Evolutionary conservation across 1,140 invertebrate genomes (phyloP).

Genomic region (Gonioctena quinquepunctata): DNA sequence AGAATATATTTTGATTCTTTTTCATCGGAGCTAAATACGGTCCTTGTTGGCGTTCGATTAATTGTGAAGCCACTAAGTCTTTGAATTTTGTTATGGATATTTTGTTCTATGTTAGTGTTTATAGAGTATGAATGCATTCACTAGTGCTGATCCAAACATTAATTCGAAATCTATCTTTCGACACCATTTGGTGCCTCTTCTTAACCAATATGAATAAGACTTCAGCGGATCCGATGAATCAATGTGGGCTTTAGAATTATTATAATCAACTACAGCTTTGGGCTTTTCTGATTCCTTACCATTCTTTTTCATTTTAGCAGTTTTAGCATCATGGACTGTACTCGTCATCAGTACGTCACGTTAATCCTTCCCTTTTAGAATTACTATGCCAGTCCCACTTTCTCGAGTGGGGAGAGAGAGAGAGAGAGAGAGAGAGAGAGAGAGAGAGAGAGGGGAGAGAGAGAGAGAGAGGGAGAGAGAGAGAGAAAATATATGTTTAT

Average conservation of each 20-base stretch:
- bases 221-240: slow-evolving; percentile 37
- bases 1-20: background rate
- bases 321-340: slow-evolving; percentile 45
- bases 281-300: slow-evolving; percentile 44
- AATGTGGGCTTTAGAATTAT: slow-evolving; percentile 46
- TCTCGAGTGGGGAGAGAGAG: too few species aligned
- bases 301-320: background rate
- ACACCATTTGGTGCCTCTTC: slow-evolving; percentile 29
- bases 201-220: slow-evolving; percentile 26
- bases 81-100: slow-evolving; percentile 19
- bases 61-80: background rate
- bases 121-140: slow-evolving; percentile 21
- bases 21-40: background rate
- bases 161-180: slow-evolving; percentile 11
- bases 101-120: slow-evolving; percentile 14
- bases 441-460: too few species aligned
- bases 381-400: slow-evolving; percentile 51
- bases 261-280: slow-evolving; percentile 53
- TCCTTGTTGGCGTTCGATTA: background rate
- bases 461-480: too few species aligned
- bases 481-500: too few species aligned
- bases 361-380: slow-evolving; percentile 56
- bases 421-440: too few species aligned
- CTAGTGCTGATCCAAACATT: slow-evolving; percentile 42
- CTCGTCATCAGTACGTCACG: slow-evolving; percentile 53